phyloP scores from a whole-genome alignment of 2,113 vertebrate species.

The Dendropsophus ebraccatus region DNA sequence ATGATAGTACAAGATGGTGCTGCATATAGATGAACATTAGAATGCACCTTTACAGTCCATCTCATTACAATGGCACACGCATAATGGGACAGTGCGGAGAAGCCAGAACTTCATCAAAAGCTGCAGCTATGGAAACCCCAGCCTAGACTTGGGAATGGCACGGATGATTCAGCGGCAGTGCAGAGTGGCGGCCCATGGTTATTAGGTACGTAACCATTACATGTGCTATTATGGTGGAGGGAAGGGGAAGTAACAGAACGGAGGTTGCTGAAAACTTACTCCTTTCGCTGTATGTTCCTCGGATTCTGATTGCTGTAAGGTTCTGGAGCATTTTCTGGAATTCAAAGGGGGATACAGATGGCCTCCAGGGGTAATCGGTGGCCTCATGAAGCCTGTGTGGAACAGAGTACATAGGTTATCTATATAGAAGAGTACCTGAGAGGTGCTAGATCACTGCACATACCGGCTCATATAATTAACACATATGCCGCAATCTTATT shows the following conservation, averaged over 20 bases:
- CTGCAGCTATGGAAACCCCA: not conserved
- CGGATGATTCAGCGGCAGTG: not conserved
- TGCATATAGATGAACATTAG: not conserved
- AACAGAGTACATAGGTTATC: slow-evolving; percentile 2
- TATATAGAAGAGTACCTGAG: not conserved
- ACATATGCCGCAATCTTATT: too few relatives aligned
- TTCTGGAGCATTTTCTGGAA: slow-evolving; percentile 97
- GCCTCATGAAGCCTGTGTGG: slow-evolving; percentile 86
- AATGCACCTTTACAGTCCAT: not conserved
- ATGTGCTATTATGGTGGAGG: not conserved
- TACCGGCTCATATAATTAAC: too few relatives aligned
- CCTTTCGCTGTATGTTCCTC: slow-evolving; percentile 92
- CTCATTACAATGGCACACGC: not conserved
- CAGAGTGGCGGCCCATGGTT: not conserved
- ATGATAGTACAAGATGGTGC: not conserved
- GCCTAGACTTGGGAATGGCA: not conserved
- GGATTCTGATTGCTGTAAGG: slow-evolving; percentile 91
- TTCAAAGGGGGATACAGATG: slow-evolving; percentile 81
- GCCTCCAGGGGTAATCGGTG: slow-evolving; percentile 91
- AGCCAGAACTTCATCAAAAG: slow-evolving; percentile 18
- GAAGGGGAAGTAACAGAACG: not conserved
- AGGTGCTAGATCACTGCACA: not conserved
- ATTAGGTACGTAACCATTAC: slow-evolving; percentile 5
- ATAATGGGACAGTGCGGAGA: not conserved
- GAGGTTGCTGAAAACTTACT: slow-evolving; percentile 74